phyloP scores from a whole-genome alignment of 2,888 invertebrate genomes.

The Boloria selene region DNA sequence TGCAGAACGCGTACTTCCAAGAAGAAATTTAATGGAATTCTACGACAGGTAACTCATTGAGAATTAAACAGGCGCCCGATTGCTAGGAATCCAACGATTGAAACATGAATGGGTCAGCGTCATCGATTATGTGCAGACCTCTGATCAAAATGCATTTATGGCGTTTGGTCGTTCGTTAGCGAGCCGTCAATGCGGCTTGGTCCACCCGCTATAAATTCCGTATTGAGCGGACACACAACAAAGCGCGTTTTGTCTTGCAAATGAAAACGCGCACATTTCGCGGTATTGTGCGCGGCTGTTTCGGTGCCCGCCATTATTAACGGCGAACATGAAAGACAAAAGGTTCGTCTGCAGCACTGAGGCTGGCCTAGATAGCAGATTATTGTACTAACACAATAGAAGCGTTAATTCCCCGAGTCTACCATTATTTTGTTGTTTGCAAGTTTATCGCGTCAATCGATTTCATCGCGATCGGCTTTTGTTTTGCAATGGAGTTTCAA shows the following conservation, averaged over 20 bases:
- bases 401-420: slow-evolving; percentile 81
- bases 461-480: slow-evolving; percentile 60
- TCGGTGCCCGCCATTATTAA: slow-evolving; percentile 82
- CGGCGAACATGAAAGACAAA: slow-evolving; percentile 83
- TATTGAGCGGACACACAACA: slow-evolving; percentile 82
- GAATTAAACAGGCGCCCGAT: slow-evolving; percentile 9
- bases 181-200: slow-evolving; percentile 76
- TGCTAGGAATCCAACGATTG: slow-evolving; percentile 11
- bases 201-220: slow-evolving; percentile 81
- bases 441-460: slow-evolving; percentile 79
- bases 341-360: slow-evolving; percentile 82
- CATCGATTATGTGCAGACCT: slow-evolving; percentile 38
- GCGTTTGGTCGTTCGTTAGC: slow-evolving; percentile 74
- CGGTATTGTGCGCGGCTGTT: slow-evolving; percentile 82
- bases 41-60: neutral
- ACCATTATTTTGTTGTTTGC: slow-evolving; percentile 80
- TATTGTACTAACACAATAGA: slow-evolving; percentile 83
- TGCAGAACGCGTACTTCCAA: neutral
- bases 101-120: slow-evolving; percentile 35
- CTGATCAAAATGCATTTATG: slow-evolving; percentile 76
- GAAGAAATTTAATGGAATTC: neutral
- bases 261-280: slow-evolving; percentile 83
- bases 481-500: slow-evolving; percentile 43
- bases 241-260: slow-evolving; percentile 83
- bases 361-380: slow-evolving; percentile 83